phyloP scores from a whole-genome alignment of 2,888 invertebrate species.

The Mellilla xanthometata region DNA sequence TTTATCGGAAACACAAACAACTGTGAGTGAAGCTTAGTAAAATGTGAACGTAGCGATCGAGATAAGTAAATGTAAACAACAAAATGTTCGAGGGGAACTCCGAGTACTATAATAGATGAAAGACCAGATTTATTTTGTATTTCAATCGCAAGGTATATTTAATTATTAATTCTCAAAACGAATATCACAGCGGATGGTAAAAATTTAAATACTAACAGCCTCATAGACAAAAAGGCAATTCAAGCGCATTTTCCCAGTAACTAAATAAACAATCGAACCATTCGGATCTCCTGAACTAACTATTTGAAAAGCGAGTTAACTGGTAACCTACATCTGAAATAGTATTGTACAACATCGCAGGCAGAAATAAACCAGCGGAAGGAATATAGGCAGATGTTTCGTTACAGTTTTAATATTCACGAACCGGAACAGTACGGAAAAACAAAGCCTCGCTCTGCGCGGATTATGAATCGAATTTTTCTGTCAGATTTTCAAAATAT shows the following conservation, averaged over 20 bases:
- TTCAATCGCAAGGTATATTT: too few species aligned
- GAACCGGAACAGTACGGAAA: slow-evolving; percentile 35
- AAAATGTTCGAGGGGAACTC: too few species aligned
- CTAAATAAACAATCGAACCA: slow-evolving; percentile 19
- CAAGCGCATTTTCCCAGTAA: slow-evolving; percentile 14
- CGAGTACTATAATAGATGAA: too few species aligned
- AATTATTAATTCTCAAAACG: too few species aligned
- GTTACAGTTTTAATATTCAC: slow-evolving; percentile 46
- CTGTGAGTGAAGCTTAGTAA: slow-evolving; percentile 3
- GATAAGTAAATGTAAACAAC: too few species aligned
- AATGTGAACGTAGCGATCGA: slow-evolving; percentile 7
- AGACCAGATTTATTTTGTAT: too few species aligned
- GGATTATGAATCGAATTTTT: slow-evolving; percentile 33
- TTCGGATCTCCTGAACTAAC: slow-evolving; percentile 4
- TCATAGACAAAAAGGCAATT: slow-evolving; percentile 22
- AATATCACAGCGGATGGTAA: too few species aligned
- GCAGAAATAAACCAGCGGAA: slow-evolving; percentile 41
- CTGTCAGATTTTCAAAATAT: too few species aligned
- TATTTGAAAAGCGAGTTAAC: slow-evolving; percentile 17
- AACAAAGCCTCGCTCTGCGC: slow-evolving; percentile 29
- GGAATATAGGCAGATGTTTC: slow-evolving; percentile 42
- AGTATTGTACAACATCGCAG: slow-evolving; percentile 30
- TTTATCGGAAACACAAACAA: slow-evolving; percentile 14
- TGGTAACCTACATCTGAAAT: slow-evolving; percentile 32
- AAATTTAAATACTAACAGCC: too few species aligned